Base-by-base conservation (phyloP, 2,888 invertebrate species). In the Adelognathus sp. region DNA sequence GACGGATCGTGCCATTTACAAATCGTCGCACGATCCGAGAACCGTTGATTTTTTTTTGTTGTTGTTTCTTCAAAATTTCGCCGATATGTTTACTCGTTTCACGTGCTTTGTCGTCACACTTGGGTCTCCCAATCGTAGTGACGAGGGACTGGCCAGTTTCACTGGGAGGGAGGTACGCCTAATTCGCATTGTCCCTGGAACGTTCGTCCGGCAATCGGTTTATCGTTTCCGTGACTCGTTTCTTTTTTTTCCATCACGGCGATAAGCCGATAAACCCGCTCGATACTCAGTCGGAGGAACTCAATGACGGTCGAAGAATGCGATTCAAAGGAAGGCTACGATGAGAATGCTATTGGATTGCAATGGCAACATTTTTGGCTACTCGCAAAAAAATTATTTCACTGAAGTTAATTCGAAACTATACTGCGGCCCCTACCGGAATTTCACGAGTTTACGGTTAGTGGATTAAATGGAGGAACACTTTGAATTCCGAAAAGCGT, bases 31-130 rank as follows among this genome's bases (percentile, higher is more conserved):
- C 29, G 29, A 54, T 63, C 52, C 27, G 36, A 50, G 44, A 44
- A 61, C 14, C 31, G 27, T 44, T n/a, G 29, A 27, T 24, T 29
- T 44, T 24, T 18, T 63, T 41, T 54, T 21, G 52, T 54, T 16
- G 14, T 27, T 54, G n/a, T 36, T 54, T 67, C 61, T 21, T 24
- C 44, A 39, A 4, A 58, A 54, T 56, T 29, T 33, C 64, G 29
- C 64, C 69, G 74, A 81, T 80, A 78, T 78, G 66, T 71, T 67
- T 80, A 46, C 56, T 75, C 46, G 39, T 70, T 70, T 50, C 31
- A 44, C 21, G 56, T 41, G 36, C 52, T 60, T 77, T 39, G 33
- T 24, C 39, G 50, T 52, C 14, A 18, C 56, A 16, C 21, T n/a
- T 52, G 11, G 16, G 27, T 60, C 39, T 63, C 44, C 24, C 21